A percentile compares a stretch with the other conserved stretches of the same genome.
phyloP scores from a whole-genome alignment of 1,140 invertebrate genomes.

The Drosophila obscura region DNA sequence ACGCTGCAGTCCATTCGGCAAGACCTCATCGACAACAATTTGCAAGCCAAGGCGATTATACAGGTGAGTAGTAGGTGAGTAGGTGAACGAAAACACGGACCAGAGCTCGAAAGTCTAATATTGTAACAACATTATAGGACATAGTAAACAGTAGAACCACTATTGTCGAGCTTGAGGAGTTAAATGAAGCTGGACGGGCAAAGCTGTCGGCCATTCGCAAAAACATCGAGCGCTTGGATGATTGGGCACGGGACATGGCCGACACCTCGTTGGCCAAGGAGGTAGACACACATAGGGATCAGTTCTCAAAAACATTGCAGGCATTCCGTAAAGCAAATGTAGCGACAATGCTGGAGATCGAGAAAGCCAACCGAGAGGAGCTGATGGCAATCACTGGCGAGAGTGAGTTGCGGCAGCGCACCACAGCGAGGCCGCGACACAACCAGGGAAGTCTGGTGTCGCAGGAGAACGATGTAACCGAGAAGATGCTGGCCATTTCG shows the following conservation, averaged over 20 bases:
- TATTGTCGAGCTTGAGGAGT: conserved; percentile 87
- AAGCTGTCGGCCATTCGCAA: conserved; percentile 88
- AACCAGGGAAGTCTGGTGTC: conserved; percentile 76
- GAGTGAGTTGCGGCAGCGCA: conserved; percentile 85
- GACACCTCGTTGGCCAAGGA: conserved; percentile 87
- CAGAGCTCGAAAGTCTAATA: background rate
- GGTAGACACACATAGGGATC: conserved; percentile 88
- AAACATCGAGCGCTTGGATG: conserved; percentile 88
- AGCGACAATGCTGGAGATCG: conserved; percentile 89
- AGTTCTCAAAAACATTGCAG: conserved; percentile 88
- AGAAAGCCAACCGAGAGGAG: conserved; percentile 89
- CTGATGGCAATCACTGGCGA: conserved; percentile 86
- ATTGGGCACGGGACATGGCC: conserved; percentile 87
- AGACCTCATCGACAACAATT: conserved; percentile 89
- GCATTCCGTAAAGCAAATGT: conserved; percentile 92
- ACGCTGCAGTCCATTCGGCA: conserved; percentile 84
- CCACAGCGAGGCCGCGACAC: conserved; percentile 46
- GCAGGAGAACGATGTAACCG: conserved; percentile 88
- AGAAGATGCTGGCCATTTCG: conserved; percentile 92
- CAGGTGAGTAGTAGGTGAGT: conserved; percentile 89
- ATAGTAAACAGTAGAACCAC: conserved; percentile 88
- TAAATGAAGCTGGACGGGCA: conserved; percentile 89
- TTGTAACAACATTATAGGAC: conserved; percentile 84
- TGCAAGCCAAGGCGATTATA: conserved; percentile 90
- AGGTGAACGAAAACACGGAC: background rate